phyloP scores from a whole-genome alignment of 2,888 invertebrate genomes.

The Nephrotoma guestfalica region DNA sequence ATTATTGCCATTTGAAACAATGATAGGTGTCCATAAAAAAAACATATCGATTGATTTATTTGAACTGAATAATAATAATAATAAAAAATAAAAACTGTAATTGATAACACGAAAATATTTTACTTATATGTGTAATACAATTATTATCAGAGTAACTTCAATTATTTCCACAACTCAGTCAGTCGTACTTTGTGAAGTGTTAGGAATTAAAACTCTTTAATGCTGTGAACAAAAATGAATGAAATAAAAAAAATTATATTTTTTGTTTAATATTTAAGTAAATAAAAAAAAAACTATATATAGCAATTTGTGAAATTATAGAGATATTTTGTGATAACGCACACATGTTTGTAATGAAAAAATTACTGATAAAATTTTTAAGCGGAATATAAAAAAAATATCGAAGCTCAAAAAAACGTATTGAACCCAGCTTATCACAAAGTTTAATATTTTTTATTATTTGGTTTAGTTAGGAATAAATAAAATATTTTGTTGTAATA shows the following conservation, averaged over 20 bases:
- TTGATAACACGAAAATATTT: neutral
- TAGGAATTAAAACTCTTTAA: neutral
- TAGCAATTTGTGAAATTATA: neutral
- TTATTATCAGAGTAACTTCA: neutral
- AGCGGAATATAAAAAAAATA: neutral
- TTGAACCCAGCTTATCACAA: neutral
- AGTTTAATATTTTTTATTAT: neutral
- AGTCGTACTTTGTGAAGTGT: neutral
- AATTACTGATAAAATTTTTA: neutral
- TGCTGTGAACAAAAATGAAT: neutral
- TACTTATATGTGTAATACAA: neutral
- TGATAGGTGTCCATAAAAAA: no score
- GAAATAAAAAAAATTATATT: neutral
- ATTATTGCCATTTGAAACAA: no score
- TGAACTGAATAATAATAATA: neutral
- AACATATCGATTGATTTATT: neutral
- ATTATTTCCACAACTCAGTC: neutral
- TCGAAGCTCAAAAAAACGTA: neutral
- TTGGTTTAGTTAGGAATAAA: neutral
- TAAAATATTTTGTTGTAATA: neutral
- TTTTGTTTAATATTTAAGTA: neutral
- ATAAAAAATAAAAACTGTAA: neutral
- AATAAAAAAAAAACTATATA: neutral
- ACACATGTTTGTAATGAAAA: neutral
- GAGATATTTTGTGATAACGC: neutral